Percentiles rank a stretch among this genome's conserved stretches.
These are phyloP conservation scores for Erannis defoliaria DNA, from an alignment of 2,888 invertebrate species.

Conservation along the genomic window DNA sequence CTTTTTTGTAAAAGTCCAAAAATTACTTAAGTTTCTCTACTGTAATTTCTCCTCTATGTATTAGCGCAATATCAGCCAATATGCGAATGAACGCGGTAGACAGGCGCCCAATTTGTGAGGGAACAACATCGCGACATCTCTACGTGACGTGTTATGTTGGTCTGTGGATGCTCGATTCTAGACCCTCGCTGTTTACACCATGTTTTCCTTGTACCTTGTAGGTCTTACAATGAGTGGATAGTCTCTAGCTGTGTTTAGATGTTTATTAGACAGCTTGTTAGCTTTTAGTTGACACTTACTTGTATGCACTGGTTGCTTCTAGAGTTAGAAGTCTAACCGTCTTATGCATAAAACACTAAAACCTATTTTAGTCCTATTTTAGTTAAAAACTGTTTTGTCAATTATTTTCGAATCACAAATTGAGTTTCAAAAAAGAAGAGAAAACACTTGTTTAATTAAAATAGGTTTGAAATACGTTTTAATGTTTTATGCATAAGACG, in stretches of 20 bases:
- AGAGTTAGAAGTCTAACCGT: no score
- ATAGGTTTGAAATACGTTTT: no score
- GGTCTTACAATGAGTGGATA: conserved; percentile 7
- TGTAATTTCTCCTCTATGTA: conserved; percentile 35
- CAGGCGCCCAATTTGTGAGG: conserved; percentile 71
- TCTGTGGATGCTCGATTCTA: conserved; percentile 40
- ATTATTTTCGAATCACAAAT: no score
- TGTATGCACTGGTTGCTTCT: no score
- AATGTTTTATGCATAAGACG: no score
- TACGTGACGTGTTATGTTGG: conserved; percentile 55
- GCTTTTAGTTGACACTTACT: neutral
- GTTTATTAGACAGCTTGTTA: neutral
- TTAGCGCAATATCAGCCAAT: conserved; percentile 65
- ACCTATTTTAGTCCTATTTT: no score
- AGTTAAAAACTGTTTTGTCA: no score
- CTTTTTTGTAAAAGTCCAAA: no score
- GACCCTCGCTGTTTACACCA: conserved; percentile 14
- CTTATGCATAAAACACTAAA: no score
- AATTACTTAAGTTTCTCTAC: neutral
- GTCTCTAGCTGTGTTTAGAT: neutral
- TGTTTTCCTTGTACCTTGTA: conserved; percentile 16
- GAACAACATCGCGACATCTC: conserved; percentile 56
- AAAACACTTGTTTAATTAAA: no score
- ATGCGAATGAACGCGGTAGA: conserved; percentile 64
- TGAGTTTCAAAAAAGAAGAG: no score